Evolutionary conservation across 2,888 invertebrate species (phyloP), one percentile per base, ranked within the genome.

Genomic region (Brassicogethes aeneus): DNA sequence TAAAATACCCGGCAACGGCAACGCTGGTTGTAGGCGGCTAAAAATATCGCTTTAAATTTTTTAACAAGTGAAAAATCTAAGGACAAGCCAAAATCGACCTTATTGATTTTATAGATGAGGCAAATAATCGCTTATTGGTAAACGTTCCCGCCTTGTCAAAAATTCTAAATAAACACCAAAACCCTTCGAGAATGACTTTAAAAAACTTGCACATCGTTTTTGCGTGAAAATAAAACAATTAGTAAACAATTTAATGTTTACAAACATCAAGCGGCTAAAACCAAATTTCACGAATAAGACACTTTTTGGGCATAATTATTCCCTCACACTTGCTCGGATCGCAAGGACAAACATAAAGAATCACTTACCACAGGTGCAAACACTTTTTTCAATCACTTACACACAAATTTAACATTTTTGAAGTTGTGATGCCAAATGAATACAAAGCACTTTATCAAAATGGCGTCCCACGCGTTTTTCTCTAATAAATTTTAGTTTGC

Each of bases 381-480:
- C 23, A 23, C 42, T 42, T 38, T 30, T 39, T 39, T 40, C 38
- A 39, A 41, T 38, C 40, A 39, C 40, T 42, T 43, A 44, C 46
- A 42, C 47, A 47, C 47, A 5, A 32, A 12, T 12, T 33, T 46
- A 36, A 14, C 41, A 36, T 41, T 35, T 34, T 17, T 36, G 39
- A 40, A 47, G 41, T 49, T 43, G 45, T 50, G 45, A 53, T 53
- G 48, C 51, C 50, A 53, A 49, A n/a, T 48, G 43, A 49, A 51
- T 51, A 59, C 62, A 61, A 57, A 58, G 54, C 56, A 56, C 51
- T 55, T 57, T 57, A 63, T 61, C 65, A 67, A 67, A 65, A 67
- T 67, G 67, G 67, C 67, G 65, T 54, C 64, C 62, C 65, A 67
- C 66, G 66, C 67, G 64, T 58, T 61, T 59, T 48, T 56, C 55